phyloP scores from a whole-genome alignment of 2,888 invertebrate species.

The Tipula confusa region DNA sequence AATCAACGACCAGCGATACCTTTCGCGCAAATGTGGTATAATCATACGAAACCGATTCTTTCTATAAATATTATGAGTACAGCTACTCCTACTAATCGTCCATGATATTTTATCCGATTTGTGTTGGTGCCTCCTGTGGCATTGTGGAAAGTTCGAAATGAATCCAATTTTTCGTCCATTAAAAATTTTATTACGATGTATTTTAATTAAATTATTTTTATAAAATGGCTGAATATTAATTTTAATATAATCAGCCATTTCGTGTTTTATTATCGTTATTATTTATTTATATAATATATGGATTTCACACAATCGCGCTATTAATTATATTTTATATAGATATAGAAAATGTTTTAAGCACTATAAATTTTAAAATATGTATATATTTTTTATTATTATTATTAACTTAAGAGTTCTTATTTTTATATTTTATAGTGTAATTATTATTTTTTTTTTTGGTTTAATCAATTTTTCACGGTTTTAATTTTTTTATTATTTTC shows the following conservation, averaged over 20 bases:
- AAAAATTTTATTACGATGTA: constrained; percentile 15
- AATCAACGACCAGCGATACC: too few species aligned
- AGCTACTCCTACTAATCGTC: neutral
- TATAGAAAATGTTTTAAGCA: neutral
- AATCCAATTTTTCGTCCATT: constrained; percentile 28
- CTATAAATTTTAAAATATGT: constrained; percentile 10
- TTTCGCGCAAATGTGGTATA: too few species aligned
- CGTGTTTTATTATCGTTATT: neutral
- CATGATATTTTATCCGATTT: neutral
- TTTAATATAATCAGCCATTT: neutral
- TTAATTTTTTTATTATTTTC: constrained; percentile 69
- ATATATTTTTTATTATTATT: neutral
- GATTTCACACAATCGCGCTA: neutral
- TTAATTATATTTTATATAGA: neutral
- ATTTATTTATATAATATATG: neutral
- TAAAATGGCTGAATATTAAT: constrained; percentile 25
- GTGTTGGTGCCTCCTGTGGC: neutral
- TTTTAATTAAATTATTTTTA: neutral
- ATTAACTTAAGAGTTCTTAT: neutral
- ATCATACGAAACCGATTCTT: too few species aligned
- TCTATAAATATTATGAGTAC: neutral
- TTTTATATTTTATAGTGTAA: neutral
- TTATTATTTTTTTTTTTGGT: too few species aligned
- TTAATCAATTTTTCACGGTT: neutral
- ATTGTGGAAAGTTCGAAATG: neutral